Percentiles rank a stretch among this genome's conserved stretches.
phyloP scores from a whole-genome alignment of 2,797 vertebrate genomes.

The Etheostoma nigrum region DNA sequence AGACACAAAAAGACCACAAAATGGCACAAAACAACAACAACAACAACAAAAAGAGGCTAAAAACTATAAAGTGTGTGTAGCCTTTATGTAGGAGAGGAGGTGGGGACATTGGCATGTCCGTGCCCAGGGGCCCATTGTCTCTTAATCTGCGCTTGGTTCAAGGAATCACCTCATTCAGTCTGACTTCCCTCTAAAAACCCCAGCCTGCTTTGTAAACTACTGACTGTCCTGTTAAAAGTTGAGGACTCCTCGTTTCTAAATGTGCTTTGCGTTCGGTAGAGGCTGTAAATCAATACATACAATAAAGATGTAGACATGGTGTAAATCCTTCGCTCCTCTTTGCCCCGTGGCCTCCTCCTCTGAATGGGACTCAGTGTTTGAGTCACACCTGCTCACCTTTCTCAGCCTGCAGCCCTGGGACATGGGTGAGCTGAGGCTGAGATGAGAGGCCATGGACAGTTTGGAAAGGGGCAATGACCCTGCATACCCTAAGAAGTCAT shows the following conservation, averaged over 20 bases:
- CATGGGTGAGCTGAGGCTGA: slow-evolving; percentile 31
- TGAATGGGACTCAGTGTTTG: slow-evolving; percentile 61
- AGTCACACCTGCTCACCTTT: slow-evolving; percentile 69
- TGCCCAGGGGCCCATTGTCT: too few relatives aligned
- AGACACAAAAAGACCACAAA: too few relatives aligned
- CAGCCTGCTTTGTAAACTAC: slow-evolving; percentile 40
- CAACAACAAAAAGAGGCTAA: too few relatives aligned
- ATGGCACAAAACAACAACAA: too few relatives aligned
- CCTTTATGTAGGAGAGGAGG: too few relatives aligned
- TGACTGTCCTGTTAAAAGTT: slow-evolving; percentile 28
- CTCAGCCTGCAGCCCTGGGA: slow-evolving; percentile 35
- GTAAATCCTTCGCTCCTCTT: slow-evolving; percentile 60
- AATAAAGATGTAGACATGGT: slow-evolving; percentile 57
- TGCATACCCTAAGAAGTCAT: slow-evolving; percentile 41
- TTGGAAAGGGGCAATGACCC: slow-evolving; percentile 45
- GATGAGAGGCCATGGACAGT: slow-evolving; percentile 34
- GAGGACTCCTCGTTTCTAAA: slow-evolving; percentile 19
- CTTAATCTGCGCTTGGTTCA: not conserved
- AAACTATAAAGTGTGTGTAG: too few relatives aligned
- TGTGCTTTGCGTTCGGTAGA: slow-evolving; percentile 13
- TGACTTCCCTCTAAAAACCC: slow-evolving; percentile 7
- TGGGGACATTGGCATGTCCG: too few relatives aligned
- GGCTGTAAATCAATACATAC: slow-evolving; percentile 65
- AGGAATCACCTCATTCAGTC: slow-evolving; percentile 3
- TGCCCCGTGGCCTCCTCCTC: slow-evolving; percentile 50